Evolutionary conservation across 2,113 vertebrate genomes (phyloP).

Genomic region (Panurus biarmicus): DNA sequence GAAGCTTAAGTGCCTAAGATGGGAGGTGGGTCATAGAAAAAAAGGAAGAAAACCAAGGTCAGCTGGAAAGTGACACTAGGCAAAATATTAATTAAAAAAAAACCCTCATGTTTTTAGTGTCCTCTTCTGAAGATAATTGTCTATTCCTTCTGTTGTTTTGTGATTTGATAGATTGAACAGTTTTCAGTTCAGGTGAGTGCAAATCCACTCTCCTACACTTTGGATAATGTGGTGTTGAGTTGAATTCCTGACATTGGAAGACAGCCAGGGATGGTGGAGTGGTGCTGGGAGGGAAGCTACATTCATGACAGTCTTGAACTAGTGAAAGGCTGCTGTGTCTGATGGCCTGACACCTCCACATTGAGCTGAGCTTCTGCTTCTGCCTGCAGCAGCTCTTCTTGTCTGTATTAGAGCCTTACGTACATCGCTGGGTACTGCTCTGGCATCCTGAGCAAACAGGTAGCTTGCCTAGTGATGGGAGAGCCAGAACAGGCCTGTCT

Average conservation of each 20-base stretch:
- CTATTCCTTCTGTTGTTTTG: not conserved
- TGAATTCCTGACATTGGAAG: not conserved
- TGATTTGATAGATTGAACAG: not conserved
- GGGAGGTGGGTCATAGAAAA: not conserved
- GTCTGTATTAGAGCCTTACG: not conserved
- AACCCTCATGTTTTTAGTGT: not conserved
- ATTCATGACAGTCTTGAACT: not conserved
- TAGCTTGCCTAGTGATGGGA: not conserved
- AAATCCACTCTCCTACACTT: not conserved
- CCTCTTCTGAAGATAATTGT: not conserved
- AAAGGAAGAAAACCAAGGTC: not conserved
- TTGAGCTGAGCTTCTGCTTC: not conserved
- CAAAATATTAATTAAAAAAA: not conserved
- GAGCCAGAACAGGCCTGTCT: not conserved
- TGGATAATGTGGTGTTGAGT: not conserved
- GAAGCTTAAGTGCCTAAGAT: not conserved
- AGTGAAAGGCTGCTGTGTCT: not conserved
- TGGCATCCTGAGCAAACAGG: not conserved
- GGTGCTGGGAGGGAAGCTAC: not conserved
- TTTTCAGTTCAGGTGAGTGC: not conserved
- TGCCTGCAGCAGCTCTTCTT: not conserved
- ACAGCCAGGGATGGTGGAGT: not conserved
- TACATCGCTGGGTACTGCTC: not conserved
- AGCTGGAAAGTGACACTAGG: not conserved
- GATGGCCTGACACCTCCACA: not conserved